Evolutionary conservation across 2,888 invertebrate species (phyloP).

Genomic region (Agrypnus murinus): DNA sequence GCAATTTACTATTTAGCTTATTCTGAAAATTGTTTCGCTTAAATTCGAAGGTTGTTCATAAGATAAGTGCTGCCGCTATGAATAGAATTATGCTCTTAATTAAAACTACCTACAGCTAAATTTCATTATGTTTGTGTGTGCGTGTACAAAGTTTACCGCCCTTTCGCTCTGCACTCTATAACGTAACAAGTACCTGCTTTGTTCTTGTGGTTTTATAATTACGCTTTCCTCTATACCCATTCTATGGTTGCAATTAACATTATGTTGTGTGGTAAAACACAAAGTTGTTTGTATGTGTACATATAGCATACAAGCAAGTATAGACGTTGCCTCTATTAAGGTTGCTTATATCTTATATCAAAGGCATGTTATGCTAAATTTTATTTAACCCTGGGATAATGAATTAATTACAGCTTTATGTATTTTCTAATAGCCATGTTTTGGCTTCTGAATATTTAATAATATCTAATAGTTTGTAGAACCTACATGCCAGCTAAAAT

Average conservation of each 20-base stretch:
- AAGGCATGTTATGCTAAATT: no score
- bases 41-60: not conserved
- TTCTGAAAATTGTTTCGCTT: not conserved
- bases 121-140: conserved; percentile 27
- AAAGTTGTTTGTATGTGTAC: conserved; percentile 15
- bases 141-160: conserved; percentile 29
- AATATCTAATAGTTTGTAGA: no score
- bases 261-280: conserved; percentile 21
- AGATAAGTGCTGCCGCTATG: conserved; percentile 24
- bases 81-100: conserved; percentile 26
- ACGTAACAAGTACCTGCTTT: conserved; percentile 25
- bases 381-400: no score
- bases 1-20: not conserved
- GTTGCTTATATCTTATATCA: no score
- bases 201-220: conserved; percentile 31
- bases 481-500: no score
- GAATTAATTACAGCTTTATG: no score
- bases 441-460: no score
- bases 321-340: no score
- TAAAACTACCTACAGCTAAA: conserved; percentile 32
- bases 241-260: conserved; percentile 31
- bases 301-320: not conserved
- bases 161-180: conserved; percentile 23
- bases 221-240: conserved; percentile 14
- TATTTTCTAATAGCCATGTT: no score